A percentile compares a stretch with the other conserved stretches of the same genome.
Evolutionary conservation across 2,113 vertebrate genomes (phyloP).

Genomic region (Nicator chloris): DNA sequence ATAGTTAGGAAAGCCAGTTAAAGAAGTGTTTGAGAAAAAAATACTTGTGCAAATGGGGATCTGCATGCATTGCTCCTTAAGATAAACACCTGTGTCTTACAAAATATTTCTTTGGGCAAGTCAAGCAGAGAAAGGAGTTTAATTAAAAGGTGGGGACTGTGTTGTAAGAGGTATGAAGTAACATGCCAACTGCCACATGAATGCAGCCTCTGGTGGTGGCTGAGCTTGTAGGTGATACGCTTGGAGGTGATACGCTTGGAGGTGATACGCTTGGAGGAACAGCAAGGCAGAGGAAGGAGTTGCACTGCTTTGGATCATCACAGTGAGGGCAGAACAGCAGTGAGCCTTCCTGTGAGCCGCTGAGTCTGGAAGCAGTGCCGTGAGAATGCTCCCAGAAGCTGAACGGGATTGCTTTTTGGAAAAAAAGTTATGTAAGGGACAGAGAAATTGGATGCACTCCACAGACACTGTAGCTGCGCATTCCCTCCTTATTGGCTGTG

Average conservation of each 20-base stretch:
- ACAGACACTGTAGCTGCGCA: background rate
- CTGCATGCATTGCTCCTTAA: background rate
- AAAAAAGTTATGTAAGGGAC: background rate
- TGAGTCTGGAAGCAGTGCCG: background rate
- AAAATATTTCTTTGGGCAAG: background rate
- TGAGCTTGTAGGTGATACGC: background rate
- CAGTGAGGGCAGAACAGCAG: background rate
- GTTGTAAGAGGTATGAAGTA: background rate
- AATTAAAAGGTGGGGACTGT: background rate
- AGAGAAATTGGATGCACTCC: background rate
- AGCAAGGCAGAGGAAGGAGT: background rate
- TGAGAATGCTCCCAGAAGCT: background rate
- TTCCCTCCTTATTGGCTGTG: background rate
- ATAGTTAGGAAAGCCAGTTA: background rate
- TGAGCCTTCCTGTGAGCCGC: background rate
- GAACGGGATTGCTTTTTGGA: background rate
- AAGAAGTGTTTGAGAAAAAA: background rate
- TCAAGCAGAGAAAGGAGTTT: background rate
- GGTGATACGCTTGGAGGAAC: accelerated
- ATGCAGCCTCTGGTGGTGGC: background rate
- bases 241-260: background rate
- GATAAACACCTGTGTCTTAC: background rate
- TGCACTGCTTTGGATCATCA: background rate
- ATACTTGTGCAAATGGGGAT: background rate
- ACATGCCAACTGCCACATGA: background rate